Percentiles rank a stretch among this genome's conserved stretches.
phyloP scores from a whole-genome alignment of 2,113 vertebrate genomes.

The Saguinus midas region DNA sequence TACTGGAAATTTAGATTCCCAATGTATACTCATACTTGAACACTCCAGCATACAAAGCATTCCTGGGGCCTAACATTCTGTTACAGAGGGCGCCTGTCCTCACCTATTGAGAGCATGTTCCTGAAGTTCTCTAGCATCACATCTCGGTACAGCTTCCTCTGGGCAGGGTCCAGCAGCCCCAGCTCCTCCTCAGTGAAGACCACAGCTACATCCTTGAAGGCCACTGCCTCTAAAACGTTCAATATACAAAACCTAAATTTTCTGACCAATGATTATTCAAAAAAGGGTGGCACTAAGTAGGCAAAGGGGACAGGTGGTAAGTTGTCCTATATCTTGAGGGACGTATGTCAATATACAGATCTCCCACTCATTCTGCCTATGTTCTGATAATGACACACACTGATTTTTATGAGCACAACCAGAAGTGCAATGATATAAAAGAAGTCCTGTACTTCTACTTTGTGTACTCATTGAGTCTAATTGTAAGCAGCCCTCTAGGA shows the following conservation, averaged over 20 bases:
- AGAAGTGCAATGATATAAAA: background rate
- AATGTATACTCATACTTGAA: background rate
- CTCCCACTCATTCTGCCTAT: background rate
- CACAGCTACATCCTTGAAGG: background rate
- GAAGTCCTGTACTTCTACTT: background rate
- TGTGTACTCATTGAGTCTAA: background rate
- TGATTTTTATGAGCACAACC: background rate
- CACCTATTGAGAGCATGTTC: background rate
- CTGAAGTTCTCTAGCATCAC: slow-evolving; percentile 52
- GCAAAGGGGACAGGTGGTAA: background rate
- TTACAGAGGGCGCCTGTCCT: background rate
- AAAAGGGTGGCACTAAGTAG: background rate
- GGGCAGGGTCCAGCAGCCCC: background rate
- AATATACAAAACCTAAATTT: background rate
- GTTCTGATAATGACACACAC: background rate
- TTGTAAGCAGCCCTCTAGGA: background rate
- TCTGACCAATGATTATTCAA: background rate
- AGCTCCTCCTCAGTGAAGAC: slow-evolving; percentile 18
- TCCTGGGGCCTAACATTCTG: background rate
- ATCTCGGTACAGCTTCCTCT: slow-evolving; percentile 28
- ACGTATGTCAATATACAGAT: background rate
- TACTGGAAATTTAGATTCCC: background rate
- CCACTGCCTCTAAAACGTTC: background rate
- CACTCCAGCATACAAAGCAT: background rate
- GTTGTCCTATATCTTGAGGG: background rate